Base-by-base conservation (phyloP, 1,140 invertebrate species). In the Cotesia vestalis region DNA sequence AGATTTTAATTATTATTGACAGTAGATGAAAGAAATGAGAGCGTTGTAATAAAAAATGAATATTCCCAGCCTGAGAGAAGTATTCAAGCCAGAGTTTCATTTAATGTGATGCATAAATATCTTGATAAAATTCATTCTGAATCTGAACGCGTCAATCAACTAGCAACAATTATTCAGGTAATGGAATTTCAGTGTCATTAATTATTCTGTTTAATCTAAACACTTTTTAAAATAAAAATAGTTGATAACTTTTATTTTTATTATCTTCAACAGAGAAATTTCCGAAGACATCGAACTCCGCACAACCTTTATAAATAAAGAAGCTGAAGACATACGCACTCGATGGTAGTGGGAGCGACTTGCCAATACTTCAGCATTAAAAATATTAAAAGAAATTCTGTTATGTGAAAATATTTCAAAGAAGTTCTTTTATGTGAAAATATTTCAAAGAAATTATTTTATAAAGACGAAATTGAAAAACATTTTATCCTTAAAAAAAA, bases 151-250 rank as follows among this genome's bases (percentile, higher is more conserved):
- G 84, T 83, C 8, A 78, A 88, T 72, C 69, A 78, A 63, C 80
- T 84, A 36, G 86, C 86, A 3, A 69, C 4, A 0, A 73, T 84
- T 55, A 87, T 88, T 62, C 86, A 88, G 70, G 82, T 81, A 73
- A 34, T 17, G 4, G 12, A n/a, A 55, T 14, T 55, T 5, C 5
- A 70, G n/a, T n/a, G 27, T 77, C 12, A 55, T n/a, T 55, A 14
- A 55, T 55, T n/a, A 55, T 14, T 55, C 11, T 55, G 1, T 55
- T n/a, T 55, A 55, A 55, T 14, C n/a, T 55, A 14, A 55, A 17
- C 27, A 27, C 27, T 27, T 27, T 27, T 27, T 55, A 55, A 55
- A n/a, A 14, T 14, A 55, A 14, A 14, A 55, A 14, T 55, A 55
- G n/a, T 51, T 51, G 12, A 51, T 51, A 55, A n/a, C 17, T 55